These are phyloP conservation scores for Zoanthus solanderi DNA, from an alignment of 92 coral and sea anemone species.

Conservation along the genomic window DNA sequence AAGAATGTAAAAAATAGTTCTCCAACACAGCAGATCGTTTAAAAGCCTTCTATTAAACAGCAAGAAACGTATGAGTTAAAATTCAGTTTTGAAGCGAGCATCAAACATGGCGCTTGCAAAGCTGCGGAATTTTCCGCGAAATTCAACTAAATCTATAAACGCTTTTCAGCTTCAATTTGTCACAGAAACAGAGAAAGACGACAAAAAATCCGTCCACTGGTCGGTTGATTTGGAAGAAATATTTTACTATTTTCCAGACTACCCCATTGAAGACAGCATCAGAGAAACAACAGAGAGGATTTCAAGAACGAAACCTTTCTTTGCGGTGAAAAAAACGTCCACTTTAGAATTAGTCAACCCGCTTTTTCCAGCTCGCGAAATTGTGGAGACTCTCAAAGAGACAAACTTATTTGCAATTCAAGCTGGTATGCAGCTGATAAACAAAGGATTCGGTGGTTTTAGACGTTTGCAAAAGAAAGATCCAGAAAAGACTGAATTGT, in stretches of 20 bases:
- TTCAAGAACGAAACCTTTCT: not conserved
- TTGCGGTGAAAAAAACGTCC: not conserved
- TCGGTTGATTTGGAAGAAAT: constrained; percentile 12
- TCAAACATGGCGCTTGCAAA: constrained; percentile 1
- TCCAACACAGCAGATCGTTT: not conserved
- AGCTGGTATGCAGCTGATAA: constrained; percentile 16
- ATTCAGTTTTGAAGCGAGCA: not conserved
- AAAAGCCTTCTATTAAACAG: not conserved
- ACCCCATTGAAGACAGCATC: not conserved
- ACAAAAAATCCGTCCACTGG: not conserved
- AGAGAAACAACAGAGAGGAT: not conserved
- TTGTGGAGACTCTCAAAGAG: constrained; percentile 17
- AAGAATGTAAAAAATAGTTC: not conserved
- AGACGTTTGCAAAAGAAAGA: constrained; percentile 18
- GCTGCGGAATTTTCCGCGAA: not conserved
- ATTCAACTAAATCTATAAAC: not conserved
- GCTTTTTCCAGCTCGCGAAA: not conserved
- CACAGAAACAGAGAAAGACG: constrained; percentile 1
- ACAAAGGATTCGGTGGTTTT: not conserved
- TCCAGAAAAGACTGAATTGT: not conserved
- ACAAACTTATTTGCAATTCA: not conserved
- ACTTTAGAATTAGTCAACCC: not conserved
- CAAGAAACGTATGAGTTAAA: not conserved
- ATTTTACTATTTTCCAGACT: constrained; percentile 7
- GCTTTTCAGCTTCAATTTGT: not conserved